These are phyloP conservation scores for Ricordea florida DNA, from an alignment of 92 coral and sea anemone genomes.

Conservation along the genomic window DNA sequence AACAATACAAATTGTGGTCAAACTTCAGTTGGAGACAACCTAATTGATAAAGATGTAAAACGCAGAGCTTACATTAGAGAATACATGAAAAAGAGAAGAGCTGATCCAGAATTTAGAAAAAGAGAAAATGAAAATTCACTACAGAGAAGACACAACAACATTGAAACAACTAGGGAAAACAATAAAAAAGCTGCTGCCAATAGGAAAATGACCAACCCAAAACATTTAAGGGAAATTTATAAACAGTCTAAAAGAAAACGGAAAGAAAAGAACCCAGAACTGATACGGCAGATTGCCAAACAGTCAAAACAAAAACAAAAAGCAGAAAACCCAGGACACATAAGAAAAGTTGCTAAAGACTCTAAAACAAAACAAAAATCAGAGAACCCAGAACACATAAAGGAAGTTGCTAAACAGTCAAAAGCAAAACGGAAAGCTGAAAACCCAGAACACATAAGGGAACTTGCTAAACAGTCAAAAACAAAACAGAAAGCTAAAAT, in stretches of 20 bases:
- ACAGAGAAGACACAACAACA: neutral
- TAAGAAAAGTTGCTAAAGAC: constrained; percentile 6
- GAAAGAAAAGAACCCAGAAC: constrained; percentile 9
- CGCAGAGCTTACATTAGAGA: constrained; percentile 6
- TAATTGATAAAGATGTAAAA: neutral
- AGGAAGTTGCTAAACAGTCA: neutral
- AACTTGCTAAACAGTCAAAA: too few relatives aligned
- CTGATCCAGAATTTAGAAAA: constrained; percentile 6
- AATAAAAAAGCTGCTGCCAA: neutral
- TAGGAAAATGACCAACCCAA: neutral
- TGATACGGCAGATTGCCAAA: constrained; percentile 1
- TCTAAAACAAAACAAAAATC: neutral
- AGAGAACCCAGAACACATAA: neutral
- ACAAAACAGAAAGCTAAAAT: too few relatives aligned
- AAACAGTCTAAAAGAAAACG: constrained; percentile 2
- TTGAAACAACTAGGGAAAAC: neutral
- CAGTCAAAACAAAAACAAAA: constrained; percentile 7
- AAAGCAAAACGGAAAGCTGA: neutral
- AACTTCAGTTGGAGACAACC: neutral
- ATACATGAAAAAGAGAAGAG: constrained; percentile 22
- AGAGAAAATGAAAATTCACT: neutral
- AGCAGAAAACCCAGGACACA: constrained; percentile 14
- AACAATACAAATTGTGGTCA: neutral
- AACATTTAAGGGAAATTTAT: neutral
- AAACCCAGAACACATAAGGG: too few relatives aligned